Evolutionary conservation across 2,888 invertebrate genomes (phyloP), one percentile per base, ranked within the genome.

Genomic region (Hypercompe scribonia): DNA sequence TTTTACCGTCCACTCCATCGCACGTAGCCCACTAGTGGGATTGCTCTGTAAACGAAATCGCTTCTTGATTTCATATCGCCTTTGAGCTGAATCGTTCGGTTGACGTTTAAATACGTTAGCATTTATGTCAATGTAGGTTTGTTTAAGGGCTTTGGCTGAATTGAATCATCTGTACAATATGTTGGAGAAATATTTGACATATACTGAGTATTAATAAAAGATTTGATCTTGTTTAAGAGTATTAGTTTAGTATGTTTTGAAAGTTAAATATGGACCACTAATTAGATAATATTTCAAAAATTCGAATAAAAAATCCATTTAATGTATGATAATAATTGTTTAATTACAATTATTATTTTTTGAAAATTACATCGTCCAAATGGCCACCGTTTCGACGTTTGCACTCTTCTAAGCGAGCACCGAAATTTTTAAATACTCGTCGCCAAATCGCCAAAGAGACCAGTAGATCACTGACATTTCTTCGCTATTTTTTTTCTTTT

Each of bases 1-100:
- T 90, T 88, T 87, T 87, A 83, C 85, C 84, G 81, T 81, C 83
- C 82, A 86, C 85, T 78, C 75, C 73, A 71, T 74, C 75, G 76
- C 74, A 73, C 78, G 73, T 68, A 76, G 78, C 67, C 76, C 80
- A 76, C 79, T 81, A 77, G 80, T 76, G 75, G 78, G 73, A 71
- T 68, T 68, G 74, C 58, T 77, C 74, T 71, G 78, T 72, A 50
- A 71, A 78, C 74, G 76, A 66, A 71, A 75, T 74, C 74, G 71
- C 74, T 78, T 74, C 77, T 72, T 72, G 74, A 80, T 83, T 83
- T 74, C 77, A 76, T 81, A 82, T 81, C 74, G 74, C 69, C 74
- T 82, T 81, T 78, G 67, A 76, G 77, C 71, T 76, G 71, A 74
- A 74, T 70, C 70, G 67, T 68, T 71, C 50, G 50, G 70, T 33